Conservation (phyloP, 2,113 vertebrate species). For the Ammodytes dubius region DNA sequence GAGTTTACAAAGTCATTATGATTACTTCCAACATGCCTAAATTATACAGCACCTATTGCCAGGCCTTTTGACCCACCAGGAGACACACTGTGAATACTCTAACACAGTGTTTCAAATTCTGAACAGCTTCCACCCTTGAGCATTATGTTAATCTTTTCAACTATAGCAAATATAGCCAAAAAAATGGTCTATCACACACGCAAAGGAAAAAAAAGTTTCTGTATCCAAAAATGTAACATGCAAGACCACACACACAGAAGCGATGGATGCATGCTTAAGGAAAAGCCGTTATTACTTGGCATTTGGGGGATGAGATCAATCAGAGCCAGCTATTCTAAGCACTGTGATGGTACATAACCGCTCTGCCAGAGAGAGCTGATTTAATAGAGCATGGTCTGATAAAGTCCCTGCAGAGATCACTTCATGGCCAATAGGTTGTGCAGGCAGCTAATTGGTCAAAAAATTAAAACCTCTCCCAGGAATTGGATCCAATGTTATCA, state of each 20-base stretch:
- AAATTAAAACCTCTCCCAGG: constrained; percentile 74
- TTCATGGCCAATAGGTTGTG: constrained; percentile 77
- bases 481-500: constrained; percentile 66
- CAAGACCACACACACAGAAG: neutral
- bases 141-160: constrained; percentile 63
- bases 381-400: constrained; percentile 80
- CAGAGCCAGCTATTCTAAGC: constrained; percentile 61
- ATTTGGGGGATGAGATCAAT: constrained; percentile 68
- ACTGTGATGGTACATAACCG: constrained; percentile 72
- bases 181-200: constrained; percentile 39
- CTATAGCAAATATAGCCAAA: constrained; percentile 29
- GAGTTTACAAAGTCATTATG: constrained; percentile 61
- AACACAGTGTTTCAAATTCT: constrained; percentile 66
- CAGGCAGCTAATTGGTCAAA: constrained; percentile 81
- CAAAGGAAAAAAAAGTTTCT: constrained; percentile 21
- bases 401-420: constrained; percentile 78
- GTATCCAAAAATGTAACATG: constrained; percentile 4
- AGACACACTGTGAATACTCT: constrained; percentile 61
- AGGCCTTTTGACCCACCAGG: constrained; percentile 69
- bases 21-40: constrained; percentile 52
- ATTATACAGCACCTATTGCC: constrained; percentile 69
- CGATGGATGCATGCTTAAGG: constrained; percentile 40
- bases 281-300: constrained; percentile 72
- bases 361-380: constrained; percentile 69
- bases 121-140: constrained; percentile 56